Base-by-base conservation (phyloP, 2,797 vertebrate genomes). In the Manis crassicaudata region DNA sequence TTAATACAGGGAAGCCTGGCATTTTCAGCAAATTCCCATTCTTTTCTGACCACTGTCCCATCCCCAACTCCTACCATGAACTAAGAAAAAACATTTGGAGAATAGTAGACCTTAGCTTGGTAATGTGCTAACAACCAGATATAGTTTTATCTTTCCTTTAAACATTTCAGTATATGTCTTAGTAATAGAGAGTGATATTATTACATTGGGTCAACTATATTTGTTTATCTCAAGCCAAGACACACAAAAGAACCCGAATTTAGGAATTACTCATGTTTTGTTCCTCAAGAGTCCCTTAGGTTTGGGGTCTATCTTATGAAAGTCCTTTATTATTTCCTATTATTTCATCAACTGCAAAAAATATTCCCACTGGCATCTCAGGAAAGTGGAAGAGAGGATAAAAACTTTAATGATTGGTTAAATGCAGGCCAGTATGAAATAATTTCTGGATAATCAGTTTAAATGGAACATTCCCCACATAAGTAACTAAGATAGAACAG, bases 271-370 rank as follows among this genome's bases (percentile, higher is more conserved):
- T 85, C 60, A 56, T n/a, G 7, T 7, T 89, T 86, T 73, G 11
- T 63, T 82, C 5, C 7, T 92, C 21, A 68, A 79, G 23, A 58
- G 23, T 77, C 80, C 11, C n/a, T 93, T 68, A 54, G 35, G 17
- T 90, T 88, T 93, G 91, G 90, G 88, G 29, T 81, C 65, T 68
- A 3, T 43, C 43, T 80, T 93, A 67, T 50, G 72, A 62, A 85
- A 72, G 8, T 67, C 13, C 46, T 46, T 46, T 46, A 46, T 46
- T 46, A 46, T 10, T 46, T 10, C 46, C 7, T 6, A 43, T 82
- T 91, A 82, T 77, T 91, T 91, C 27, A 79, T 0, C 89, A 68
- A 46, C n/a, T 84, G 35, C 18, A 79, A 90, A 94, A 93, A 91
- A 73, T 70, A 89, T 62, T 60, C 46, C 35, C 60, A 62, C 1